phyloP scores from a whole-genome alignment of 2,113 vertebrate species.

The Platysteira castanea region DNA sequence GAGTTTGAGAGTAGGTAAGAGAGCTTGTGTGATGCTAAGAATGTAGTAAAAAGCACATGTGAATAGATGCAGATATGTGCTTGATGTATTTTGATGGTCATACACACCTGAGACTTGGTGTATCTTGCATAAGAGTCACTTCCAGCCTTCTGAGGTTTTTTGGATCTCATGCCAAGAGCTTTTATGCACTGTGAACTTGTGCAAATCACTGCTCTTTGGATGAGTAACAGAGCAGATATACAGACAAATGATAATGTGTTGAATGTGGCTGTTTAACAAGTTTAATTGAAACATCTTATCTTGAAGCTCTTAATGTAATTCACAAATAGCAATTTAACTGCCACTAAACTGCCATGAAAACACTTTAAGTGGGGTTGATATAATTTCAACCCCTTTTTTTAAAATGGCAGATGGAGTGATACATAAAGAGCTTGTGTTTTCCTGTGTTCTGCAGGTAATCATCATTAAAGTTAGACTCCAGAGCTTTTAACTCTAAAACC shows the following conservation, averaged over 20 bases:
- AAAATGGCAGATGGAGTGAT: neutral
- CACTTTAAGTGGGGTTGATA: neutral
- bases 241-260: neutral
- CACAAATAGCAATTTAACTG: neutral
- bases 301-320: neutral
- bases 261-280: neutral
- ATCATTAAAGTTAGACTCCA: neutral
- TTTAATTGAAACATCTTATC: neutral
- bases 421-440: neutral
- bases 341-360: neutral
- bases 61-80: neutral
- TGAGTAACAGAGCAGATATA: neutral
- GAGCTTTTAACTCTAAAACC: neutral
- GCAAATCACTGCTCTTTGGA: neutral
- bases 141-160: neutral
- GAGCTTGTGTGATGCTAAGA: neutral
- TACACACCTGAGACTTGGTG: neutral
- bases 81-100: neutral
- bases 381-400: neutral
- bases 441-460: neutral
- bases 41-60: neutral
- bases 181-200: neutral
- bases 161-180: neutral
- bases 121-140: neutral
- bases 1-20: neutral